Percentiles rank a stretch among this genome's conserved stretches.
Evolutionary conservation across 2,113 vertebrate species (phyloP).

Genomic region (Triplophysa siluroides): DNA sequence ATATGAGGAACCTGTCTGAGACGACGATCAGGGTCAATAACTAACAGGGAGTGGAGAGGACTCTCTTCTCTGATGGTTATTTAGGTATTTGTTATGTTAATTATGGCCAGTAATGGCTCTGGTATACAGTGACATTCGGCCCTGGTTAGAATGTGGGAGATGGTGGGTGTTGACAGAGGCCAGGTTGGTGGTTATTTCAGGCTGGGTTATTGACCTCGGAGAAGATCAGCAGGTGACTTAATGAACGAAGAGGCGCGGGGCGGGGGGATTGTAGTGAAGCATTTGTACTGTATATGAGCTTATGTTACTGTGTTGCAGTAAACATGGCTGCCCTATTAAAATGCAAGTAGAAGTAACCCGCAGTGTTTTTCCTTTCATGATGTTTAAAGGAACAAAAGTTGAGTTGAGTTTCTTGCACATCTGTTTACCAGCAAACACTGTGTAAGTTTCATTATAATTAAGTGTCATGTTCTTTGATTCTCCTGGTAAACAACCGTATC

Average conservation of each 20-base stretch:
- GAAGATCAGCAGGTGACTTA: constrained; percentile 27
- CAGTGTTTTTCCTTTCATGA: background rate
- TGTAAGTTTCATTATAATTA: constrained; percentile 1
- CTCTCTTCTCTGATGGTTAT: background rate
- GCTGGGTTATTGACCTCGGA: constrained; percentile 12
- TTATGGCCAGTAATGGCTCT: constrained; percentile 5
- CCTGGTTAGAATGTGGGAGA: background rate
- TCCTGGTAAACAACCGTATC: background rate
- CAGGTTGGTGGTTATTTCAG: background rate
- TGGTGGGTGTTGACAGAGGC: constrained; percentile 6
- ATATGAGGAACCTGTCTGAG: constrained; percentile 43
- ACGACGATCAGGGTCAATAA: background rate
- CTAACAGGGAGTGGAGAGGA: background rate
- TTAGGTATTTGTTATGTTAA: constrained; percentile 31
- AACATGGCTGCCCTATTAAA: too few species aligned
- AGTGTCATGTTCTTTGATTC: background rate
- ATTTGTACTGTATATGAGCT: background rate
- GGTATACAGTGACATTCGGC: background rate
- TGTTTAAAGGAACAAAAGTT: too few species aligned
- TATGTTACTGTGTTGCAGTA: background rate
- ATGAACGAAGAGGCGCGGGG: background rate
- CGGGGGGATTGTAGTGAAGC: background rate
- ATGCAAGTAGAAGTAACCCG: too few species aligned
- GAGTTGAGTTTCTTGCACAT: too few species aligned
- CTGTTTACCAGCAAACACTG: background rate